Base-by-base conservation (phyloP, 2,797 vertebrate genomes). In the Champsocephalus gunnari region DNA sequence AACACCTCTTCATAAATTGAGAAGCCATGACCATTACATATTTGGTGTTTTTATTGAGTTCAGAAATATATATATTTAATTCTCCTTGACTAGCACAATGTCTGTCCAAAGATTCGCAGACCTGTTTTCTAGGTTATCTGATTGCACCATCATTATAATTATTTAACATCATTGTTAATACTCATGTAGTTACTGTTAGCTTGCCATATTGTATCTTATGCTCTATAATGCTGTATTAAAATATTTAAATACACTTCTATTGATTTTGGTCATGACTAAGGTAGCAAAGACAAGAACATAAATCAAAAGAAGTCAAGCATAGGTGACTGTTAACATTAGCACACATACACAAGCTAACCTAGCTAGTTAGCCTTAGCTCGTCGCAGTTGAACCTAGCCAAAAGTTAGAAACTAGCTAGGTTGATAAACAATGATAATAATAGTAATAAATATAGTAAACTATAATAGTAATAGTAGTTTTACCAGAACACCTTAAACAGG, bases 301-400 rank as follows among this genome's bases (percentile, higher is more conserved):
- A 14, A 21, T 16, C 13, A 41, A 14, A 16, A 17, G 21, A 61
- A 13, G 2, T 13, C 16, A 21, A 41, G 28, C n/a, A 44, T 3
- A 41, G 9, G 24, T 13, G 4, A 45, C 0, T 8, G 1, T 41
- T 28, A 54, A 11, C 43, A 14, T 59, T 43, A 24, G 8, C 58
- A 60, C 13, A 51, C 13, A 45, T 32, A 24, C 49, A 68, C 38
- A 5, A 41, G 54, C 48, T 67, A 49, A 61, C 17, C 1, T 28
- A 60, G 43, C 59, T 54, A 48, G 19, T n/a, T 69, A 68, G 65
- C 56, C 9, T 44, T 13, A 38, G 63, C 57, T 57, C 47, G 9
- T 17, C 1, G 17, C 12, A 41, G 21, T 16, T 8, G 5, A 32
- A 34, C 1, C 48, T 9, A 13, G 21, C 4, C 16, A 54, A 28